Percentiles rank a stretch among this genome's conserved stretches.
Evolutionary conservation across 2,888 invertebrate species (phyloP).

Genomic region (Linnaemya tessellans): DNA sequence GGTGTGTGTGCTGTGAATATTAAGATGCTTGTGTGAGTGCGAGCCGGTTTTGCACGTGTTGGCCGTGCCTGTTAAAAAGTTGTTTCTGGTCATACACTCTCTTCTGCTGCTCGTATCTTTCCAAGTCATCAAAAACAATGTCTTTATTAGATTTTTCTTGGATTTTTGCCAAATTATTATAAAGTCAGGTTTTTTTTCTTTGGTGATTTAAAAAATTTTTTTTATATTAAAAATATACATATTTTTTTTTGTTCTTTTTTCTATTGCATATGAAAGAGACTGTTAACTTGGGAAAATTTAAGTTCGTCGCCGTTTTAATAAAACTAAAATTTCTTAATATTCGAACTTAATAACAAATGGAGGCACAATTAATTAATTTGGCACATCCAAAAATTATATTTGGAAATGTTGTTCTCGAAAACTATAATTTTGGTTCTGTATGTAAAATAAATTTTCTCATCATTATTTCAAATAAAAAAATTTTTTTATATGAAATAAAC

Average conservation of each 20-base stretch:
- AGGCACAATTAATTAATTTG: too few species aligned
- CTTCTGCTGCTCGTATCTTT: slow-evolving; percentile 74
- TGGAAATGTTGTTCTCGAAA: too few species aligned
- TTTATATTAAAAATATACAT: neutral
- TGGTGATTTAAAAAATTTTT: slow-evolving; percentile 22
- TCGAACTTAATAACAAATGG: too few species aligned
- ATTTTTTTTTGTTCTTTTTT: neutral
- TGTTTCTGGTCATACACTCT: slow-evolving; percentile 52
- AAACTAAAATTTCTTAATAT: too few species aligned
- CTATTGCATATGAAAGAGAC: neutral
- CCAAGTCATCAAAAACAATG: slow-evolving; percentile 77
- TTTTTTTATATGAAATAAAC: too few species aligned
- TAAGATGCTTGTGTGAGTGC: neutral
- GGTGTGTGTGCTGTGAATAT: slow-evolving; percentile 21
- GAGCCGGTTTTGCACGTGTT: slow-evolving; percentile 72
- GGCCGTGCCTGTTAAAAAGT: slow-evolving; percentile 77
- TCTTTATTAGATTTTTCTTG: slow-evolving; percentile 74
- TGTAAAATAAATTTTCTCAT: too few species aligned
- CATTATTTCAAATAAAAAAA: too few species aligned
- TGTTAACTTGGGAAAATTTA: neutral
- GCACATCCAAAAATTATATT: too few species aligned
- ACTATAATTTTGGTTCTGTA: too few species aligned
- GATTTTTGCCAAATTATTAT: slow-evolving; percentile 76
- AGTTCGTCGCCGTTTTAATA: neutral
- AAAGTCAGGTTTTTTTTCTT: slow-evolving; percentile 68